Conservation (phyloP, 2,888 invertebrate genomes). For the Latheticus oryzae region DNA sequence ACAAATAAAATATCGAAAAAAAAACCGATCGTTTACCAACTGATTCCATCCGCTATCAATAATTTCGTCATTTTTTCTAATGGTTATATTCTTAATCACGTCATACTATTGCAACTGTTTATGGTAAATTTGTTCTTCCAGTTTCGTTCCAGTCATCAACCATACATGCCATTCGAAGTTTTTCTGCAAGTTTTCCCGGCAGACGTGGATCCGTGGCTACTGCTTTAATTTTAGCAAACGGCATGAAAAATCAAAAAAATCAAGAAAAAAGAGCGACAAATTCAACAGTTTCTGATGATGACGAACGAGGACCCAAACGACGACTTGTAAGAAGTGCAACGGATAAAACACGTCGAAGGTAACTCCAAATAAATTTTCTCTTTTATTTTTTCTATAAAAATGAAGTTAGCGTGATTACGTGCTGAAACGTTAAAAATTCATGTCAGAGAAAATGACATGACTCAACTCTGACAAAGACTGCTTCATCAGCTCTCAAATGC, state of each 20-base stretch:
- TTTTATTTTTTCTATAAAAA: too few relatives aligned
- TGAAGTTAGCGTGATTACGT: too few relatives aligned
- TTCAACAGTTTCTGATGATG: conserved; percentile 53
- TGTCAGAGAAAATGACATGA: too few relatives aligned
- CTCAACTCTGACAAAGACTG: too few relatives aligned
- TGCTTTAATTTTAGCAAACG: conserved; percentile 50
- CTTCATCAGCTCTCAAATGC: too few relatives aligned
- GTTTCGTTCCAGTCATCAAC: conserved; percentile 66
- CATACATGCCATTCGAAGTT: conserved; percentile 64
- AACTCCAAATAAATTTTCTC: too few relatives aligned
- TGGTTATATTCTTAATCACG: conserved; percentile 22
- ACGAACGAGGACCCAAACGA: conserved; percentile 59
- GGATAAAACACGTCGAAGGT: conserved; percentile 43
- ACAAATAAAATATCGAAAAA: conserved; percentile 18
- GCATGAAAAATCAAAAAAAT: conserved; percentile 40
- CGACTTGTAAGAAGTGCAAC: conserved; percentile 55
- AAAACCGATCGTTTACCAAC: conserved; percentile 30
- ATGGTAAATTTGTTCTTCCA: conserved; percentile 51
- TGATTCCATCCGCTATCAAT: conserved; percentile 4
- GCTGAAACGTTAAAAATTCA: too few relatives aligned
- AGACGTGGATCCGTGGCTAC: conserved; percentile 59
- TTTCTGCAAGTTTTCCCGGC: conserved; percentile 65
- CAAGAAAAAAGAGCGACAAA: conserved; percentile 59
- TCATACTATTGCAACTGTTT: conserved; percentile 20
- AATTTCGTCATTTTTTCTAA: conserved; percentile 3